Conservation (phyloP, 2,888 invertebrate genomes). For the Drosophila histrio region DNA sequence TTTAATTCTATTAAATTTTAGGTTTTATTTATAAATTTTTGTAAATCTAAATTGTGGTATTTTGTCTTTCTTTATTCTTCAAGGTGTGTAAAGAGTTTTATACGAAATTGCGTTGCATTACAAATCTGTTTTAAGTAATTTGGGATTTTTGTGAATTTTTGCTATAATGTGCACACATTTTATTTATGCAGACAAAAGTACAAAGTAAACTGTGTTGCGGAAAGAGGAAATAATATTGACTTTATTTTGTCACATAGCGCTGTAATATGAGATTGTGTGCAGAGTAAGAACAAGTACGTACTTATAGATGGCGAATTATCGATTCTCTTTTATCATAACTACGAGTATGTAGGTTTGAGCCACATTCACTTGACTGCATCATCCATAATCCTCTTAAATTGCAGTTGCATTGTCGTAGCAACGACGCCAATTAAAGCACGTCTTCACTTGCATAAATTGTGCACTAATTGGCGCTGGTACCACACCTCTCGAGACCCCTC, state of each 20-base stretch:
- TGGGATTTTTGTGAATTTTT: too few relatives aligned
- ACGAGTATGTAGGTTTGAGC: neutral
- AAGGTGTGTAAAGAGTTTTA: too few relatives aligned
- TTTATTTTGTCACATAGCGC: neutral
- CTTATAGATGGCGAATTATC: neutral
- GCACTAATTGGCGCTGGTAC: slow-evolving; percentile 41
- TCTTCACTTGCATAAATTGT: slow-evolving; percentile 53
- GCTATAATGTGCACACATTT: too few relatives aligned
- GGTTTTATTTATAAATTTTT: too few relatives aligned
- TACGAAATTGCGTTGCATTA: too few relatives aligned
- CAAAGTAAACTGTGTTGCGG: too few relatives aligned
- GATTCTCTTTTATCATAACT: neutral
- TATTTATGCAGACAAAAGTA: too few relatives aligned
- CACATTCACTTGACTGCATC: slow-evolving; percentile 13
- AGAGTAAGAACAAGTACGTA: neutral
- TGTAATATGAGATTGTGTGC: too few relatives aligned
- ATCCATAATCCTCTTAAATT: slow-evolving; percentile 1
- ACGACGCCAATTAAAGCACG: slow-evolving; percentile 47
- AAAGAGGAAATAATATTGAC: neutral
- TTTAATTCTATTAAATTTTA: too few relatives aligned
- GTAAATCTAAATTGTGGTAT: too few relatives aligned
- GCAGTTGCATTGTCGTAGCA: slow-evolving; percentile 14
- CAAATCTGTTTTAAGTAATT: too few relatives aligned
- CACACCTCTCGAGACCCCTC: neutral
- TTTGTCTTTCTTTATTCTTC: too few relatives aligned